A percentile compares a stretch with the other conserved stretches of the same genome.
phyloP scores from a whole-genome alignment of 2,888 invertebrate genomes.

The Amorpha juglandis region DNA sequence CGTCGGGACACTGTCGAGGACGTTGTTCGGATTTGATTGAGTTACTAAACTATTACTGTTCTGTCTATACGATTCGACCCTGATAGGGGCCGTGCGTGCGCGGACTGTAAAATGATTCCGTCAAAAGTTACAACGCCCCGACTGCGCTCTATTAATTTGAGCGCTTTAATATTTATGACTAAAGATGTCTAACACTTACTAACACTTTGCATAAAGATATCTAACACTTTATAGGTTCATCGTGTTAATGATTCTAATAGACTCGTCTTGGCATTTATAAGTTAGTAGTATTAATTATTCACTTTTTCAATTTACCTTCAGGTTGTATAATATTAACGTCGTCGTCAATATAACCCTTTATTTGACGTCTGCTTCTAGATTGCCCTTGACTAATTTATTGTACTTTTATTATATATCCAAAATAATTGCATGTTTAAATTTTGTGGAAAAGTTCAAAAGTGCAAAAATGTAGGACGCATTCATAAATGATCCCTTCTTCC shows the following conservation, averaged over 20 bases:
- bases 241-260: slow-evolving; percentile 38
- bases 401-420: slow-evolving; percentile 49
- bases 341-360: slow-evolving; percentile 57
- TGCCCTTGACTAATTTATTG: slow-evolving; percentile 51
- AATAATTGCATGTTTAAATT: slow-evolving; percentile 37
- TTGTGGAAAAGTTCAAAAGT: neutral
- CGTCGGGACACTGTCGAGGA: slow-evolving; percentile 54
- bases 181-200: neutral
- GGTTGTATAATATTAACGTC: slow-evolving; percentile 53
- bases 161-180: neutral
- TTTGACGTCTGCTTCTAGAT: slow-evolving; percentile 50
- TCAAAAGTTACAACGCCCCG: slow-evolving; percentile 9
- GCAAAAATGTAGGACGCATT: slow-evolving; percentile 39
- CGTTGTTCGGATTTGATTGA: slow-evolving; percentile 75
- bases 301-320: slow-evolving; percentile 34
- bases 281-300: slow-evolving; percentile 26
- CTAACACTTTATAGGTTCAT: slow-evolving; percentile 30
- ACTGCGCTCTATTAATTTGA: neutral
- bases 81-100: slow-evolving; percentile 51
- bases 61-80: slow-evolving; percentile 43
- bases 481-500: slow-evolving; percentile 45
- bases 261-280: slow-evolving; percentile 29
- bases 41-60: slow-evolving; percentile 69
- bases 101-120: slow-evolving; percentile 35
- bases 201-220: neutral